These are phyloP conservation scores for Ptilorrhoa leucosticta DNA, from an alignment of 2,113 vertebrate genomes.

Conservation along the genomic window DNA sequence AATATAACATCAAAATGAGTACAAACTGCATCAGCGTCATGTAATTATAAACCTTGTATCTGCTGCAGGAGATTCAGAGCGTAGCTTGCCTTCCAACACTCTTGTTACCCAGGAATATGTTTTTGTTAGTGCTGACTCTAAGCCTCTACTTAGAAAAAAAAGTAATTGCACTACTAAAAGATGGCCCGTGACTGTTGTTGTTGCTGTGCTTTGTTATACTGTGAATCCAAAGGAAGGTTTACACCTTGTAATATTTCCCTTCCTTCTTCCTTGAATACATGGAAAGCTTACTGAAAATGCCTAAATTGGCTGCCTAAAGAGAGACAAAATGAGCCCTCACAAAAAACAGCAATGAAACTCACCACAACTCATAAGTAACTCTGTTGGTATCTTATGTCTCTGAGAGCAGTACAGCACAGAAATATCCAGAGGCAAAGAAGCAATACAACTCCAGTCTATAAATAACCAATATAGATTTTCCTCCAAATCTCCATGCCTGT, in stretches of 20 bases:
- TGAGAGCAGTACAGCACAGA: background rate
- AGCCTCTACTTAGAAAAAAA: background rate
- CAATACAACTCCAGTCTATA: background rate
- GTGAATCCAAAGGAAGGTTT: background rate
- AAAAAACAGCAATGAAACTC: background rate
- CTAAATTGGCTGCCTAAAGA: background rate
- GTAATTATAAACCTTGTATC: background rate
- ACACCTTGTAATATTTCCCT: background rate
- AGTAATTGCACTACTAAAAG: background rate
- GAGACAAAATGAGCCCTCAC: background rate
- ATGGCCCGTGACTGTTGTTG: background rate
- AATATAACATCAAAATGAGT: background rate
- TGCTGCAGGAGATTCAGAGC: background rate
- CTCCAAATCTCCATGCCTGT: background rate
- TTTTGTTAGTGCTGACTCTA: background rate
- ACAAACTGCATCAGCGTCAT: background rate
- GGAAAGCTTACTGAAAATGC: background rate
- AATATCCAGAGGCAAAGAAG: background rate
- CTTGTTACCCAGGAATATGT: background rate
- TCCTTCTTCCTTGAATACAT: background rate
- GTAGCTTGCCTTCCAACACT: background rate
- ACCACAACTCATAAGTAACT: background rate
- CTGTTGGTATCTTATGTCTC: background rate
- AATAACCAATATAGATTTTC: background rate
- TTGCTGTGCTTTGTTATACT: background rate